Conservation (phyloP, 2,888 invertebrate species). For the Spodoptera picta region DNA sequence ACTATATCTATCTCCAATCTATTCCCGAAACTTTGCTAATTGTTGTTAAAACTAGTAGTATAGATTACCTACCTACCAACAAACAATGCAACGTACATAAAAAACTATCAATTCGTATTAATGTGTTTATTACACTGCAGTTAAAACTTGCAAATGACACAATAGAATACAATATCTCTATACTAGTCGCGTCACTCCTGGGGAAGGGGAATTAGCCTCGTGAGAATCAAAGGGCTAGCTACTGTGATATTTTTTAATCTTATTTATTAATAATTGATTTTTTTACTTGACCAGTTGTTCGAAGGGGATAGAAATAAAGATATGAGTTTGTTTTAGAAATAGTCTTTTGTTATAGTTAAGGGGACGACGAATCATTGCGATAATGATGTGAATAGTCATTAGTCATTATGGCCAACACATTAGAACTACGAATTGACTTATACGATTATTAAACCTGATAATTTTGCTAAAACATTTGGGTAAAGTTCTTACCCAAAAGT, state of each 20-base stretch:
- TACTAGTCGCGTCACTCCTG: constrained; percentile 37
- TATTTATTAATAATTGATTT: constrained; percentile 23
- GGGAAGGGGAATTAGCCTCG: constrained; percentile 43
- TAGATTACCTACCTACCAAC: too few relatives aligned
- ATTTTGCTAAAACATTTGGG: too few relatives aligned
- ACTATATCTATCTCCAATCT: too few relatives aligned
- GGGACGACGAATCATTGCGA: too few relatives aligned
- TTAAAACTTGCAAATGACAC: constrained; percentile 28
- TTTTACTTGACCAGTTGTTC: background rate
- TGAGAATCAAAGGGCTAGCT: constrained; percentile 44
- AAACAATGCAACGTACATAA: too few relatives aligned
- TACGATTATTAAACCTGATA: too few relatives aligned
- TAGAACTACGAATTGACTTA: too few relatives aligned
- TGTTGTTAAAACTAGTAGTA: too few relatives aligned
- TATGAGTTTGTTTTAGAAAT: background rate
- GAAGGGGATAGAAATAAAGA: background rate
- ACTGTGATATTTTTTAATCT: constrained; percentile 26
- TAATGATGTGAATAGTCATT: too few relatives aligned
- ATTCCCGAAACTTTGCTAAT: too few relatives aligned
- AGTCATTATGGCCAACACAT: too few relatives aligned
- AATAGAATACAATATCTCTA: constrained; percentile 30
- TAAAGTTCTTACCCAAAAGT: too few relatives aligned
- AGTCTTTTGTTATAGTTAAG: background rate
- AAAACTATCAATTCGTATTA: constrained; percentile 14
- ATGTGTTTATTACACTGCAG: constrained; percentile 11